Evolutionary conservation across 1,140 invertebrate genomes (phyloP), one percentile per base, ranked within the genome.

Genomic region (Venturia canescens): DNA sequence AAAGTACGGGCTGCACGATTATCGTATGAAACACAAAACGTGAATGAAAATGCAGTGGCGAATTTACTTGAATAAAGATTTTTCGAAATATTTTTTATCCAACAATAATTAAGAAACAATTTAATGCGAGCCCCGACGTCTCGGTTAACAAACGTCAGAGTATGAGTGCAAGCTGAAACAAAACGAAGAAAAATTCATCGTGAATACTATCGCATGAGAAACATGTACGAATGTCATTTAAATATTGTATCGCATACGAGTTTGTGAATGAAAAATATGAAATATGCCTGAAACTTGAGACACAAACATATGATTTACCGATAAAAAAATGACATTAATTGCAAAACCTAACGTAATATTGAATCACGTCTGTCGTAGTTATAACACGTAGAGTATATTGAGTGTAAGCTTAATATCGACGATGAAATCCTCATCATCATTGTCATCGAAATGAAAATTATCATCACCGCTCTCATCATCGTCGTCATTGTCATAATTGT

Each of bases 361-460:
- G 38, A 44, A 11, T 44, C 38, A 44, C 38, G 38, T 44, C 63
- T 44, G 13, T 44, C 38, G 38, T 44, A 44, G 5, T 11, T 11
- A 21, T 67, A 67, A 67, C 84, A 84, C 80, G 77, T 86, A 86
- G 82, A 50, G 21, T 83, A 44, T 83, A 44, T 83, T 84, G 83
- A 84, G 81, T 83, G 82, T 83, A 84, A 23, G 23, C 63, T 67
- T 27, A 60, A 67, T 67, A 67, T 67, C 63, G 16, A 67, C 27
- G 21, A 67, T 67, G 23, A 27, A 67, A 67, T 67, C 26, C 2
- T 67, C 63, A 15, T 26, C 26, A 67, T 67, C 63, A 67, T 44
- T 44, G 13, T 44, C 38, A 44, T 44, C 38, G 13, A 44, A 44
- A 11, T 44, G 1, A 44, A 44, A 44, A 44, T 44, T 44, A 44